Evolutionary conservation across 1,140 invertebrate species (phyloP).

Genomic region (Argopecten irradians): DNA sequence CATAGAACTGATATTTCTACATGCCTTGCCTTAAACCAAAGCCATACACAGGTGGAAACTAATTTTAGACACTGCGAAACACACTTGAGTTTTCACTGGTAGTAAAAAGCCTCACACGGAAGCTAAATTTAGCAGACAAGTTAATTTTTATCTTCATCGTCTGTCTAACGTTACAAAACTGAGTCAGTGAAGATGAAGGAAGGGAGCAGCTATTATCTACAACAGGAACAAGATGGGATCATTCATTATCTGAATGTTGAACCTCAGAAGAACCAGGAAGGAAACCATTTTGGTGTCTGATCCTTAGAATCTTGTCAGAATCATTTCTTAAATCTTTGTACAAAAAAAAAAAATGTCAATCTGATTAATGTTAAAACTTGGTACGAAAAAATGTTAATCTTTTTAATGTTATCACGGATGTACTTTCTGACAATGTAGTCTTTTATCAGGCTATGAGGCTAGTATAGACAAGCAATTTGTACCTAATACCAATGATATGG

Average conservation of each 20-base stretch:
- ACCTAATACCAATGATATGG: too few species aligned
- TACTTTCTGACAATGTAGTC: too few species aligned
- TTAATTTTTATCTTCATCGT: constrained; percentile 23
- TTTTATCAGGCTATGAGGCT: too few species aligned
- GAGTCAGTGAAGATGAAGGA: background rate
- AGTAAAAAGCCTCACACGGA: background rate
- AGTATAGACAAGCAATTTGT: too few species aligned
- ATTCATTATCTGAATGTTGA: background rate
- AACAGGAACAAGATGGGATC: background rate
- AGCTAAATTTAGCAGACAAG: constrained; percentile 9
- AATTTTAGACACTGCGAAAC: background rate
- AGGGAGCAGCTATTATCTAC: background rate
- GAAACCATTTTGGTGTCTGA: background rate
- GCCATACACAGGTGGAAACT: background rate
- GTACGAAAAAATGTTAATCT: too few species aligned
- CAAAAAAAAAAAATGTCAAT: background rate
- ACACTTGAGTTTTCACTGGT: background rate
- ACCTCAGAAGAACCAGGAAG: constrained; percentile 20
- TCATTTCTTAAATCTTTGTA: too few species aligned
- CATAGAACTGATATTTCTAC: background rate
- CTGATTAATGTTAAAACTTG: too few species aligned
- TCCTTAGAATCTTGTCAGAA: background rate
- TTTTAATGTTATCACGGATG: too few species aligned
- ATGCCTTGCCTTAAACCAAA: background rate
- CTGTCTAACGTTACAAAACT: constrained; percentile 4